These are phyloP conservation scores for Drosophila bocqueti DNA, from an alignment of 1,140 invertebrate species.

Conservation along the genomic window DNA sequence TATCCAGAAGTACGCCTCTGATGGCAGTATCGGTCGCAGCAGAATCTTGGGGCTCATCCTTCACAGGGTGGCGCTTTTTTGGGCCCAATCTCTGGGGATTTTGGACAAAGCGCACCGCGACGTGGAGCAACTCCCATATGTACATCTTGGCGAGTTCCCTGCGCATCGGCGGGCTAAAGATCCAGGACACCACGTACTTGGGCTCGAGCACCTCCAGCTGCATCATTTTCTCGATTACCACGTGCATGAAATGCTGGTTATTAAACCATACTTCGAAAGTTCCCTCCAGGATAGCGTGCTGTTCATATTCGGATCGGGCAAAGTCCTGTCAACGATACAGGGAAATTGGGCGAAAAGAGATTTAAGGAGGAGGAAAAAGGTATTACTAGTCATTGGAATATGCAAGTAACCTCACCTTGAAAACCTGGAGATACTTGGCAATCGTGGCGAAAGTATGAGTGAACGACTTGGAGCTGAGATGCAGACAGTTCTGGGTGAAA, in stretches of 20 bases:
- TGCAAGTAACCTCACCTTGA: constrained; percentile 40
- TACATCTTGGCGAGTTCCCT: constrained; percentile 55
- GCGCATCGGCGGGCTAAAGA: constrained; percentile 32
- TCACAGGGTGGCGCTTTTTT: neutral
- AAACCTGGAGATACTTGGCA: constrained; percentile 23
- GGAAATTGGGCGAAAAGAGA: neutral
- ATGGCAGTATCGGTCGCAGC: neutral
- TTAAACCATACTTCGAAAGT: constrained; percentile 50
- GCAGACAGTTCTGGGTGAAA: constrained; percentile 47
- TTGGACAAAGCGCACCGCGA: constrained; percentile 24
- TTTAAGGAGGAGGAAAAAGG: no score
- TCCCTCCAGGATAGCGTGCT: constrained; percentile 32
- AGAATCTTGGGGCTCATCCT: neutral
- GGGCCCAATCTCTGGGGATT: neutral
- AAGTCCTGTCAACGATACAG: constrained; percentile 9
- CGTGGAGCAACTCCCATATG: constrained; percentile 55
- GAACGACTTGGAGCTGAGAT: constrained; percentile 61
- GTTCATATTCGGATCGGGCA: neutral
- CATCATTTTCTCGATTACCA: constrained; percentile 45
- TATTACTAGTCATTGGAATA: no score
- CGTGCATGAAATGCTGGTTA: constrained; percentile 39
- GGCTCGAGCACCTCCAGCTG: constrained; percentile 23
- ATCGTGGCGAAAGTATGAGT: constrained; percentile 44
- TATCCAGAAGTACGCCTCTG: constrained; percentile 25
- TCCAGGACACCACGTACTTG: constrained; percentile 31